phyloP scores from a whole-genome alignment of 2,113 vertebrate species.

The Campylomormyrus tamandua region DNA sequence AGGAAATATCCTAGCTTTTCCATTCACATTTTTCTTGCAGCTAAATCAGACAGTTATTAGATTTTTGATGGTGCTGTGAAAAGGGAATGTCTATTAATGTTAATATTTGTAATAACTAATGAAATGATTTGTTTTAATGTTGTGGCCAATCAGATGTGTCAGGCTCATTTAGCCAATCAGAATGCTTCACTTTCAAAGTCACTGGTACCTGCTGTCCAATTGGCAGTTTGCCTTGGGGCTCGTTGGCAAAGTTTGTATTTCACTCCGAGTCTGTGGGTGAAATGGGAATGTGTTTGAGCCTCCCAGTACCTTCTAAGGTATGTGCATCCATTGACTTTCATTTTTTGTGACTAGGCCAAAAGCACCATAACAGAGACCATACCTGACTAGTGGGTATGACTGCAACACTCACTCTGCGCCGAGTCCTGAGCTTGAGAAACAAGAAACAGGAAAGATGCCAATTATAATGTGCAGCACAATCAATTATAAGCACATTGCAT shows the following conservation, averaged over 20 bases:
- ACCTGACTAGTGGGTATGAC: slow-evolving; percentile 52
- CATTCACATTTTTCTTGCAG: background rate
- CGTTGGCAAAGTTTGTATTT: background rate
- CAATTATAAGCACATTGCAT: background rate
- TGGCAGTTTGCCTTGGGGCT: background rate
- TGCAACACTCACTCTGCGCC: slow-evolving; percentile 66
- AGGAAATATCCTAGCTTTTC: too few relatives aligned
- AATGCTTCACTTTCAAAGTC: background rate
- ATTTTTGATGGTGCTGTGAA: too few relatives aligned
- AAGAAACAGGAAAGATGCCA: background rate
- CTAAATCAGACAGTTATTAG: background rate
- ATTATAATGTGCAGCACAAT: background rate
- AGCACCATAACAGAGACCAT: background rate
- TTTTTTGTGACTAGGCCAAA: background rate
- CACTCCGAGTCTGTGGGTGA: background rate
- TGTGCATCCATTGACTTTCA: background rate
- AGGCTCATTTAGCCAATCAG: background rate
- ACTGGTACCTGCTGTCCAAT: background rate
- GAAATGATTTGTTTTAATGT: background rate
- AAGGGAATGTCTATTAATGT: background rate
- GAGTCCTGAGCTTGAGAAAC: slow-evolving; percentile 44
- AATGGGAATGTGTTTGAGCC: background rate
- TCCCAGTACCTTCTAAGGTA: background rate
- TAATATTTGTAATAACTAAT: background rate
- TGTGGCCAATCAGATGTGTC: background rate